Percentiles rank a stretch among this genome's conserved stretches.
phyloP scores from a whole-genome alignment of 2,113 vertebrate species.

The Spilogale gracilis region DNA sequence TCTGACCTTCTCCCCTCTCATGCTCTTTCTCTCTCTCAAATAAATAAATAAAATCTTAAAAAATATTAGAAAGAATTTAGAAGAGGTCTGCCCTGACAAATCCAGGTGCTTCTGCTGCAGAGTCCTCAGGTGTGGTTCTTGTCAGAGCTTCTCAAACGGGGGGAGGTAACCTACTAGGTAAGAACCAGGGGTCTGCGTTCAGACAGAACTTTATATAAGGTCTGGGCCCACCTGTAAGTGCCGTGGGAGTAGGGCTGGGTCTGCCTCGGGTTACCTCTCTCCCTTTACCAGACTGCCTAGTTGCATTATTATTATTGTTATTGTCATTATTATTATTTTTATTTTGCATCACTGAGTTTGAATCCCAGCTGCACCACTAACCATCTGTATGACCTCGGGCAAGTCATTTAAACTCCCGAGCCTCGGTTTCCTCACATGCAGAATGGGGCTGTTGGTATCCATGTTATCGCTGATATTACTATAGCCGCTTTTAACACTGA shows the following conservation, averaged over 20 bases:
- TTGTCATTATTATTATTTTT: not conserved
- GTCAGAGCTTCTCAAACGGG: not conserved
- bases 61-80: not conserved
- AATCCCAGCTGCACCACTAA: not conserved
- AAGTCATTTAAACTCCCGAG: not conserved
- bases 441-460: not conserved
- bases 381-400: not conserved
- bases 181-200: not conserved
- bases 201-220: not conserved
- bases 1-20: no score
- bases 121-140: not conserved
- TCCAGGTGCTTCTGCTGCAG: not conserved
- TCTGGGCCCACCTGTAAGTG: not conserved
- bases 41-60: not conserved
- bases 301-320: not conserved
- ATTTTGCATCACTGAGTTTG: not conserved
- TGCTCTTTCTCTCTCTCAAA: not conserved
- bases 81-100: not conserved
- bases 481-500: not conserved
- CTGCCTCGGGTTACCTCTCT: not conserved
- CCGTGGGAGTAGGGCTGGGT: not conserved
- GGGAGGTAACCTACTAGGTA: not conserved
- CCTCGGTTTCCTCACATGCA: not conserved
- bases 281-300: not conserved
- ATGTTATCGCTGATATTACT: no score